These are phyloP conservation scores for Myotis planiceps DNA, from an alignment of 2,797 vertebrate species.

Conservation along the genomic window DNA sequence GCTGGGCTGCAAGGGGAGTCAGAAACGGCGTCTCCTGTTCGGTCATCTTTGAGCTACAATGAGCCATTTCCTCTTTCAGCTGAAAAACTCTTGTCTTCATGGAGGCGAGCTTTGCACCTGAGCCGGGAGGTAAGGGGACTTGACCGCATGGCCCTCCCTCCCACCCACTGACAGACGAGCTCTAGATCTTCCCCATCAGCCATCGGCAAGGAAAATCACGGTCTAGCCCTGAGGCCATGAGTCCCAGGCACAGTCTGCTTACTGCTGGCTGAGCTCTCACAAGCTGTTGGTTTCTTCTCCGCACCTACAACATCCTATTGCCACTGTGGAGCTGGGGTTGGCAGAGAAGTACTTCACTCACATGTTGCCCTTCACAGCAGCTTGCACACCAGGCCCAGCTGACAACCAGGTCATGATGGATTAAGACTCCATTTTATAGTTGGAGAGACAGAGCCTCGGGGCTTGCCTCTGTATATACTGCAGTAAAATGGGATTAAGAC, in stretches of 20 bases:
- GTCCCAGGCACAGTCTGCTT: too few relatives aligned
- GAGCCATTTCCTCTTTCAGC: constrained; percentile 66
- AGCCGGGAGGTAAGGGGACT: constrained; percentile 69
- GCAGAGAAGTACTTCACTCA: not conserved
- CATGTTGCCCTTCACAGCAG: not conserved
- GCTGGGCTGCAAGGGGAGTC: not conserved
- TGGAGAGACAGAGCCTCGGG: not conserved
- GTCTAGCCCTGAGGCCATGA: not conserved
- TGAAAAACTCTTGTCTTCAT: constrained; percentile 54
- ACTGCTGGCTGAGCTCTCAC: not conserved
- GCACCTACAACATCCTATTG: not conserved
- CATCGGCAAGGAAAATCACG: not conserved
- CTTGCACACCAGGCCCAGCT: not conserved
- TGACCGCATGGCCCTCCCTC: not conserved
- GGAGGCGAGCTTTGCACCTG: constrained; percentile 48
- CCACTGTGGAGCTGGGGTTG: not conserved
- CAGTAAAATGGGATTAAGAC: not conserved
- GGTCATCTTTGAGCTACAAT: constrained; percentile 46
- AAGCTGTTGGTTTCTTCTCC: not conserved
- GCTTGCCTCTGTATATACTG: not conserved
- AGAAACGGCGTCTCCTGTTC: not conserved
- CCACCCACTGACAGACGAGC: not conserved
- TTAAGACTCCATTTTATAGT: not conserved
- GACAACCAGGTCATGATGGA: not conserved
- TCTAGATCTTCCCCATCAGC: not conserved